Conservation (phyloP, 2,888 invertebrate genomes). For the Synanthedon myopaeformis region DNA sequence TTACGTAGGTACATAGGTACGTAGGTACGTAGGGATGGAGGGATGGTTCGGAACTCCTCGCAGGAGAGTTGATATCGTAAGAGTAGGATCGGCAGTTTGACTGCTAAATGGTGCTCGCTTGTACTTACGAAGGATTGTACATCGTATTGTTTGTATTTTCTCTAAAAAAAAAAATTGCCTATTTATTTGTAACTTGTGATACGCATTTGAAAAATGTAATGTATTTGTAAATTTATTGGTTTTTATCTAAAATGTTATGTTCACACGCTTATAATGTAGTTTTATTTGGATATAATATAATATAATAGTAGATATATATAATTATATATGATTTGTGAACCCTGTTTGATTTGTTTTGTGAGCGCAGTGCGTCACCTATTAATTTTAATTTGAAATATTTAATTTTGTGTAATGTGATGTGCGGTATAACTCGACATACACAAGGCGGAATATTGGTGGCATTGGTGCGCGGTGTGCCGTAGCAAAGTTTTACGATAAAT, state of each 20-base stretch:
- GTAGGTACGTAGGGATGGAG: neutral
- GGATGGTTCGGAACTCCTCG: neutral
- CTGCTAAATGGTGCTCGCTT: constrained; percentile 62
- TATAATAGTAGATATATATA: too few species aligned
- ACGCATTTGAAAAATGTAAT: constrained; percentile 14
- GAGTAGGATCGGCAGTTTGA: constrained; percentile 46
- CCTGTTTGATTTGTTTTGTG: constrained; percentile 16
- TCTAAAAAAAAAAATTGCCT: constrained; percentile 39
- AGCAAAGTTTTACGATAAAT: constrained; percentile 70
- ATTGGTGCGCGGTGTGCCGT: constrained; percentile 65
- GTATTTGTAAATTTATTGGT: constrained; percentile 17
- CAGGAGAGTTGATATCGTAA: constrained; percentile 25
- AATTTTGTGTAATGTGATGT: neutral
- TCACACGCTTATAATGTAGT: constrained; percentile 19
- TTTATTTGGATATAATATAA: constrained; percentile 15
- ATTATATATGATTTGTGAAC: constrained; percentile 18
- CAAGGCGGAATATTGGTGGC: constrained; percentile 63
- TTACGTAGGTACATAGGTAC: neutral
- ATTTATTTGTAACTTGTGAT: constrained; percentile 28
- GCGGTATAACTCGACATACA: constrained; percentile 49
- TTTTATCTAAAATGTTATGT: constrained; percentile 15
- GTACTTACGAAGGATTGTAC: constrained; percentile 58
- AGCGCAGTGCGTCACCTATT: neutral
- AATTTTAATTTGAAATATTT: neutral
- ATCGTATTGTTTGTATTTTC: constrained; percentile 37